A percentile compares a stretch with the other conserved stretches of the same genome.
These are phyloP conservation scores for Silurus asotus DNA, from an alignment of 2,113 vertebrate species.

Conservation along the genomic window DNA sequence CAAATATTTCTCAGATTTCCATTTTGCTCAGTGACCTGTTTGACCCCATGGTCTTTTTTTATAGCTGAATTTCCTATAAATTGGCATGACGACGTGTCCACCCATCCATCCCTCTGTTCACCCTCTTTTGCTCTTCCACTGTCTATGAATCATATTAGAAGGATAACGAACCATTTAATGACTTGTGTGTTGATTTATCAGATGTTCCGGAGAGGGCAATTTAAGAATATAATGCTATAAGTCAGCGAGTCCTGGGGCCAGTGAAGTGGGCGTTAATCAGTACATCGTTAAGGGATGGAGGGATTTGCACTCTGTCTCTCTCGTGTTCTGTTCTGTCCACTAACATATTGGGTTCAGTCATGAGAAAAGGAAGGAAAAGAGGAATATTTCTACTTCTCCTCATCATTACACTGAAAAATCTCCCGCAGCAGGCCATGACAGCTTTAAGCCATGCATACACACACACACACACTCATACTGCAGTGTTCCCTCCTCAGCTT, in stretches of 20 bases:
- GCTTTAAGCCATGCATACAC: background rate
- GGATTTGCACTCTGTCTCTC: conserved; percentile 11
- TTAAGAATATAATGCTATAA: conserved; percentile 73
- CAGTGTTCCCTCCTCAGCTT: background rate
- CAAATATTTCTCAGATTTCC: background rate
- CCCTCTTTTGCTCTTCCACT: conserved; percentile 61
- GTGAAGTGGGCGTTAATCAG: conserved; percentile 56
- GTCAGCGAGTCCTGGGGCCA: conserved; percentile 50
- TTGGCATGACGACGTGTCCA: background rate
- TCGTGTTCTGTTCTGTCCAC: background rate
- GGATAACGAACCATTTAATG: conserved; percentile 83
- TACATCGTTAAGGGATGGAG: conserved; percentile 36
- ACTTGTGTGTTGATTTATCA: conserved; percentile 83
- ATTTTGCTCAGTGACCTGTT: background rate
- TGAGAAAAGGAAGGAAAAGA: conserved; percentile 6
- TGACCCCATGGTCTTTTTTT: background rate
- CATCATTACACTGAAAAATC: conserved; percentile 48
- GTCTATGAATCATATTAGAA: conserved; percentile 75
- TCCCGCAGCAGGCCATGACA: conserved; percentile 44
- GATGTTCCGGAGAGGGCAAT: conserved; percentile 69
- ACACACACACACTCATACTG: background rate
- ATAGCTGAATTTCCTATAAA: background rate
- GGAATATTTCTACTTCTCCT: conserved; percentile 47
- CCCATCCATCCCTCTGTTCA: conserved; percentile 4
- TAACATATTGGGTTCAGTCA: conserved; percentile 46